These are phyloP conservation scores for Ariopsis seemanni DNA, from an alignment of 2,113 vertebrate genomes.

Conservation along the genomic window DNA sequence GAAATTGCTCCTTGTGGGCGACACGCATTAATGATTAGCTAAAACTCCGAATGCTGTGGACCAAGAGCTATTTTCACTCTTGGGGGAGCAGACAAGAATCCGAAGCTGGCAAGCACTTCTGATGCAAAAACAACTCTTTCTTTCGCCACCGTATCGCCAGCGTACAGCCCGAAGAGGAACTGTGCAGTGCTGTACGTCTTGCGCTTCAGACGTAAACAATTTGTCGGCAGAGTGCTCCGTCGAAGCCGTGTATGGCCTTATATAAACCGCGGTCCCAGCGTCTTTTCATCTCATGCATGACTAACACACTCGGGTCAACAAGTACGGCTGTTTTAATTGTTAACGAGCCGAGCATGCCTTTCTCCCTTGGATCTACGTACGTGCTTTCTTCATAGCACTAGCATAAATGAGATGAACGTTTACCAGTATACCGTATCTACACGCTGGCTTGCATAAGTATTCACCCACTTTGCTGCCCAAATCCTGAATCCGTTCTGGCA, in stretches of 20 bases:
- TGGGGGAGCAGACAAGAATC: constrained; percentile 10
- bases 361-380: background rate
- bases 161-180: background rate
- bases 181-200: background rate
- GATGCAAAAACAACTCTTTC: background rate
- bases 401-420: background rate
- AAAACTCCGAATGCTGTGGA: constrained; percentile 21
- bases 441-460: background rate
- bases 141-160: too few species aligned
- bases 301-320: background rate
- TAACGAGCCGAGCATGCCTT: background rate
- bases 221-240: background rate
- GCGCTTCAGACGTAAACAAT: background rate
- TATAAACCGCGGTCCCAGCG: background rate
- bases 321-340: constrained; percentile 14
- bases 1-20: background rate
- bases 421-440: background rate
- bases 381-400: background rate
- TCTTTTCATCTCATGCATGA: constrained; percentile 6
- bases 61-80: constrained; percentile 39
- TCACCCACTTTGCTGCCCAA: background rate
- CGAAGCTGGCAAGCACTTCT: background rate
- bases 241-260: background rate
- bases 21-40: constrained; percentile 50
- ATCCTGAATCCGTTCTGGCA: background rate